These are phyloP conservation scores for Palythoa heliodiscus DNA, from an alignment of 92 coral and sea anemone species.

Conservation along the genomic window DNA sequence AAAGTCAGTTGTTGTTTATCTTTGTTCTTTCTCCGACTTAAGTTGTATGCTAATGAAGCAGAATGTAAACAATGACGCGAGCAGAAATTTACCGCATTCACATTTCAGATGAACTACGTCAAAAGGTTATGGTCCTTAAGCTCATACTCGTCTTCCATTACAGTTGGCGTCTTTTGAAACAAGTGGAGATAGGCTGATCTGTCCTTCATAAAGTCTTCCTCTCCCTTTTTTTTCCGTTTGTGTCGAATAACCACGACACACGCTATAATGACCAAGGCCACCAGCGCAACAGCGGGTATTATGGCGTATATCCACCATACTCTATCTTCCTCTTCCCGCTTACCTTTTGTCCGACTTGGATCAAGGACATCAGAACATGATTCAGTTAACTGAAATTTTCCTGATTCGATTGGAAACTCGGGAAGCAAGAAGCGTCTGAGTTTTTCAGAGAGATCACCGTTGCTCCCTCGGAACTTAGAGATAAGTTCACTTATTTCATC, in stretches of 20 bases:
- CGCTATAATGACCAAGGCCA: constrained; percentile 80
- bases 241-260: constrained; percentile 77
- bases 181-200: constrained; percentile 71
- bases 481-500: constrained; percentile 21
- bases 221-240: constrained; percentile 61
- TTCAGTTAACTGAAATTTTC: constrained; percentile 43
- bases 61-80: no score
- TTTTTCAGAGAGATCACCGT: constrained; percentile 54
- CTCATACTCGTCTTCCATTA: constrained; percentile 92
- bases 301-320: constrained; percentile 96
- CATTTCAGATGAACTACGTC: neutral
- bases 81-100: no score
- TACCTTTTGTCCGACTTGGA: constrained; percentile 34
- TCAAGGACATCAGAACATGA: constrained; percentile 51
- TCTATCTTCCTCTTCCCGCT: constrained; percentile 20
- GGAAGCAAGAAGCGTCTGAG: constrained; percentile 63
- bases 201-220: constrained; percentile 69
- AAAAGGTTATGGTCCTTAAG: constrained; percentile 65
- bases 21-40: no score
- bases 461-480: constrained; percentile 48
- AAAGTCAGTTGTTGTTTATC: no score
- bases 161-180: constrained; percentile 91
- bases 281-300: constrained; percentile 92
- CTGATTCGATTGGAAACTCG: constrained; percentile 65
- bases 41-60: no score